Base-by-base conservation (phyloP, 2,888 invertebrate genomes). In the Dexiosoma caninum region DNA sequence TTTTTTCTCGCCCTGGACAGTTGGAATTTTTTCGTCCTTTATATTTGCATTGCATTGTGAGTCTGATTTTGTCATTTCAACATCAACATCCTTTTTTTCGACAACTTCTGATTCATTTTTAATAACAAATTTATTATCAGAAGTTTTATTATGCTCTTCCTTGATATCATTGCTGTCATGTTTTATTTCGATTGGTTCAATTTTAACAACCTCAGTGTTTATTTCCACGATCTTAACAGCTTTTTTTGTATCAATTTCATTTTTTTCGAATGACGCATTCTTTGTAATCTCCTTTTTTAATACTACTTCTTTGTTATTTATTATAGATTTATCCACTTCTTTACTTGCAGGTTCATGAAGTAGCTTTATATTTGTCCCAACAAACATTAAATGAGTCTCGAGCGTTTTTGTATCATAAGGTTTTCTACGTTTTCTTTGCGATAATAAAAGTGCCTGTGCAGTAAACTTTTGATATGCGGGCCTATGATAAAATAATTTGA, bases 361-460 rank as follows among this genome's bases (percentile, higher is more conserved):
- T 37, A 16, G 16, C 14, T 49, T 53, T 19, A 53, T 53, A 37
- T 9, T 32, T 4, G 44, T 60, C 9, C 51, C 69, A 10, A n/a
- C 46, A 69, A 69, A 75, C 30, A 69, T 12, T 69, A 51, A 37
- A 40, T 23, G 46, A 60, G 37, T 60, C 0, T 37, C 51, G 2
- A 77, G 35, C 5, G 16, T 60, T 57, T 82, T 82, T 12, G 82
- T 87, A 84, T 94, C 94, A 86, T 93, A 92, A 0, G 95, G 95
- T 84, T 93, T 92, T 87, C 95, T 92, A 82, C 94, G 91, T 88
- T 94, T 94, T 62, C 85, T 86, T 69, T 85, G 83, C n/a, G 89
- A 88, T 27, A 86, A 82, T 80, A 85, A 84, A n/a, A 87, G 83
- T 6, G 86, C 87, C 75, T 82, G 76, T 66, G 75, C 76, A 51